Base-by-base conservation (phyloP, 23 tunicate species). In the Trididemnum miniatum region DNA sequence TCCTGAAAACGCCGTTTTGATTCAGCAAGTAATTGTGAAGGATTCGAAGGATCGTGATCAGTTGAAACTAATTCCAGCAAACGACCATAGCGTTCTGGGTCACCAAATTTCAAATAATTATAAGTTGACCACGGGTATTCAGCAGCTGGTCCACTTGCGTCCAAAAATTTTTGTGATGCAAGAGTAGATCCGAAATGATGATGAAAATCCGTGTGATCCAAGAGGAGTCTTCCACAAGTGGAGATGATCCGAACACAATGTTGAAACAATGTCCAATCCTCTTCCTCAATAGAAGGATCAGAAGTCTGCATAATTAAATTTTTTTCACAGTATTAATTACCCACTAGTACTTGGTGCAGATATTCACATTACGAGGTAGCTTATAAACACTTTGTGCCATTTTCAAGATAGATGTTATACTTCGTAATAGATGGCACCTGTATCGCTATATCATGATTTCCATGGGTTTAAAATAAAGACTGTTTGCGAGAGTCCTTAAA, bases 191-290 rank as follows among this genome's bases (percentile, higher is more conserved):
- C 29, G 23, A 93, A 79, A 18, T 50, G 52, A 31, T 81, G 87
- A 7, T 84, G 82, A 59, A 93, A 93, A 49, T 84, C 86, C 2
- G 62, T 52, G 22, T 84, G 38, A 1, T 62, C 40, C 27, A 84
- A 59, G 1, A 93, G 81, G 5, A 93, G 51, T 24, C 79, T 65
- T 5, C 98, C 98, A 76, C 98, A 93, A 35, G 98, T 93, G 32
- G 98, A 23, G 34, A 93, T 93, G 52, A 93, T 69, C 1, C 93
- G 86, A 4, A 87, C 62, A 33, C 94, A 88, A 66, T 93, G 88
- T 52, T 93, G 98, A 73, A 93, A 93, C 33, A 85, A 26, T 12
- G 93, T 76, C 93, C 93, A 88, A 77, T 88, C 86, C 62, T 88
- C 93, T 22, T 82, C 87, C 22, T 82, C 87, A 60, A 20, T 59